Percentiles rank a stretch among this genome's conserved stretches.
These are phyloP conservation scores for Otolemur crassicaudatus DNA, from an alignment of 2,797 vertebrate genomes.

Conservation along the genomic window DNA sequence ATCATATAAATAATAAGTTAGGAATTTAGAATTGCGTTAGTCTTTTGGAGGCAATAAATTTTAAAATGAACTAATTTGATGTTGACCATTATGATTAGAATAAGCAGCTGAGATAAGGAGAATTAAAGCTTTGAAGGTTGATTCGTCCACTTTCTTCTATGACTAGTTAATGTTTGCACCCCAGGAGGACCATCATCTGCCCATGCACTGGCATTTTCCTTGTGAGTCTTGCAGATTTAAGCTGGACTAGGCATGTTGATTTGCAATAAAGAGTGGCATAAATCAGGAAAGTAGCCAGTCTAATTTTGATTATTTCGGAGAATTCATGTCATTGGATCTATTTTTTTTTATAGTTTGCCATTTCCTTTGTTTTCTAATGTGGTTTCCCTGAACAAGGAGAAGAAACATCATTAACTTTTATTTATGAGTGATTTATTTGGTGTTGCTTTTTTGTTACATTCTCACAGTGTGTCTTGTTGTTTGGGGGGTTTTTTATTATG, in stretches of 20 bases:
- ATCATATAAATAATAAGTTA: constrained; percentile 62
- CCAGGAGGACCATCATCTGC: constrained; percentile 58
- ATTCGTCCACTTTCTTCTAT: constrained; percentile 73
- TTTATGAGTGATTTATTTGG: constrained; percentile 57
- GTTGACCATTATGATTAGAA: constrained; percentile 79
- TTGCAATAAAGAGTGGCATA: constrained; percentile 67
- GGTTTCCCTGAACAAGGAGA: constrained; percentile 10
- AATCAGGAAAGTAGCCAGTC: constrained; percentile 59
- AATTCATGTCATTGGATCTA: constrained; percentile 50
- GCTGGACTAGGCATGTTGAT: not conserved
- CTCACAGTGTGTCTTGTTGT: constrained; percentile 31
- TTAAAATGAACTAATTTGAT: constrained; percentile 84
- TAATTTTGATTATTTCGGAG: constrained; percentile 63
- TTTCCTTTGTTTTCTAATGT: constrained; percentile 4
- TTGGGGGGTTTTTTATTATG: not conserved
- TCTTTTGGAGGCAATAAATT: constrained; percentile 78
- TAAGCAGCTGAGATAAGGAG: constrained; percentile 81
- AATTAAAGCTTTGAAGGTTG: constrained; percentile 74
- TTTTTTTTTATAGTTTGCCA: constrained; percentile 66
- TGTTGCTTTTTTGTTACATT: constrained; percentile 52
- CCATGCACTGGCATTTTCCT: constrained; percentile 29
- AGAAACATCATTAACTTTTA: constrained; percentile 48
- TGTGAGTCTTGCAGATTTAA: constrained; percentile 47
- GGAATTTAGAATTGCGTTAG: constrained; percentile 69
- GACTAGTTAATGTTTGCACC: constrained; percentile 43